Evolutionary conservation across 1,140 invertebrate genomes (phyloP).

Genomic region (Ganaspis sp.): DNA sequence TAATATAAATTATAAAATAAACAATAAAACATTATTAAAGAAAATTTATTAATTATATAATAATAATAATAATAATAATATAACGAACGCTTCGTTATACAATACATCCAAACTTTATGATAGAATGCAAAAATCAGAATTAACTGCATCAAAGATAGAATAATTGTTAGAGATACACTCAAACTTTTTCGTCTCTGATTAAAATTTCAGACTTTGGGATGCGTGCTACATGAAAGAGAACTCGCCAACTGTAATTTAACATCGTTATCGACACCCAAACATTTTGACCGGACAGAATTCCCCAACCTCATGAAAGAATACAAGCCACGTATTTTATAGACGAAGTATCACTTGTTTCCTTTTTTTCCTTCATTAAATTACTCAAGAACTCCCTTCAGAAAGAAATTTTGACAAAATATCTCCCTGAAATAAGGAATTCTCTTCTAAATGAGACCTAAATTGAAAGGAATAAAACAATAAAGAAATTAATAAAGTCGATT

Average conservation of each 20-base stretch:
- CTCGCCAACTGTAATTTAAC: background rate
- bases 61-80: too few species aligned
- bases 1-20: too few species aligned
- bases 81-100: too few species aligned
- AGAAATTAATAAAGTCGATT: too few species aligned
- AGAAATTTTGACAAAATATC: background rate
- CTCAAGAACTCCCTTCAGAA: background rate
- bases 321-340: background rate
- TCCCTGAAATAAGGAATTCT: background rate
- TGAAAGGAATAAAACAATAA: background rate
- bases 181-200: background rate
- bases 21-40: too few species aligned
- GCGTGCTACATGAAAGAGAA: background rate
- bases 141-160: background rate
- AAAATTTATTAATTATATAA: too few species aligned
- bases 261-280: constrained; percentile 14
- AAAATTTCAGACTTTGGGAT: background rate
- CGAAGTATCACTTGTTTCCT: background rate
- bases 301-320: background rate
- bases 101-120: too few species aligned
- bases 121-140: too few species aligned
- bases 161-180: background rate
- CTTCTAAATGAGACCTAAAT: too few species aligned
- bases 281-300: background rate
- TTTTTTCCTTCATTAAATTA: constrained; percentile 3